Percentiles rank a stretch among this genome's conserved stretches.
Evolutionary conservation across 2,113 vertebrate species (phyloP).

Genomic region (Aphelocoma coerulescens): DNA sequence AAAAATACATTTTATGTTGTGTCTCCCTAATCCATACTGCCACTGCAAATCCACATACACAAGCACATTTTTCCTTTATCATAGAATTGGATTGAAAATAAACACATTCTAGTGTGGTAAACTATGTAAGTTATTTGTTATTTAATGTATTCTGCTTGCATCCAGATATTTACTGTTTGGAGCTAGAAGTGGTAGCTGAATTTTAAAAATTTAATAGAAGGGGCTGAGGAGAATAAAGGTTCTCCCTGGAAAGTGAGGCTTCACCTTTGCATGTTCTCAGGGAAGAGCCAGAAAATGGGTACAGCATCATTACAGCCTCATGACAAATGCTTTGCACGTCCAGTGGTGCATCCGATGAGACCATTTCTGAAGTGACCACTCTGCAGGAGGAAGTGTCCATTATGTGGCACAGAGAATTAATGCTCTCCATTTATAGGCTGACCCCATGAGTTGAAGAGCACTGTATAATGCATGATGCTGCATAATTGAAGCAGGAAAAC

Average conservation of each 20-base stretch:
- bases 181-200: background rate
- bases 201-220: background rate
- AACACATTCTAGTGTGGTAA: background rate
- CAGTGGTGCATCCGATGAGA: background rate
- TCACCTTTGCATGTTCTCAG: background rate
- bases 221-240: background rate
- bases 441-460: background rate
- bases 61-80: background rate
- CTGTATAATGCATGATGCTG: slow-evolving; percentile 47
- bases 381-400: background rate
- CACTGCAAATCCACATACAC: background rate
- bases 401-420: background rate
- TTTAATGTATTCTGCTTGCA: background rate
- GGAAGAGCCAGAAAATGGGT: background rate
- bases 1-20: background rate
- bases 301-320: background rate
- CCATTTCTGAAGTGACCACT: background rate
- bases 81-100: background rate
- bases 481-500: slow-evolving; percentile 22
- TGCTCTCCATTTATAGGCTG: slow-evolving; percentile 18
- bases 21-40: background rate
- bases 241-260: background rate
- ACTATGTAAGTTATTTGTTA: background rate
- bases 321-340: background rate
- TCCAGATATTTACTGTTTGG: background rate